A percentile compares a stretch with the other conserved stretches of the same genome.
These are phyloP conservation scores for Eumerus sabulonum DNA, from an alignment of 2,888 invertebrate species.

Conservation along the genomic window DNA sequence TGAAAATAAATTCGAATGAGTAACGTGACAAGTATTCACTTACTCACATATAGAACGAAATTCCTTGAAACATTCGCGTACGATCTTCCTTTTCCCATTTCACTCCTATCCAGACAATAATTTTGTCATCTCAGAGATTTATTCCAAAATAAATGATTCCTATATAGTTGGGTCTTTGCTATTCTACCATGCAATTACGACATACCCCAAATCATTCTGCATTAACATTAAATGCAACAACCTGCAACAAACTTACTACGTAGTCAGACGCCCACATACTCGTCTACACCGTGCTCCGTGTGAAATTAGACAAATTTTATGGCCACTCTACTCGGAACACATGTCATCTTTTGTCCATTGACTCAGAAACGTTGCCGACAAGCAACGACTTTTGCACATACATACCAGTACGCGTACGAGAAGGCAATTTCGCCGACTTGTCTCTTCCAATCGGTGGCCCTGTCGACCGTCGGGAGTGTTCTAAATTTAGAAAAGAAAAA, in stretches of 20 bases:
- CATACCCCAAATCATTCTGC: constrained; percentile 45
- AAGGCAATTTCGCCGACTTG: constrained; percentile 65
- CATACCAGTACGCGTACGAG: no score
- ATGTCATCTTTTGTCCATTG: constrained; percentile 63
- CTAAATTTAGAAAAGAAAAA: constrained; percentile 54
- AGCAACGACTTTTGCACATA: constrained; percentile 40
- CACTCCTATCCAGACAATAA: constrained; percentile 28
- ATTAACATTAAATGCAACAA: constrained; percentile 44
- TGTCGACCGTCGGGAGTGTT: constrained; percentile 37
- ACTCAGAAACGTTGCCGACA: constrained; percentile 48
- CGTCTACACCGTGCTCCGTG: constrained; percentile 28
- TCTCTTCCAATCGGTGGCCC: constrained; percentile 59
- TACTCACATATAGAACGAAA: no score
- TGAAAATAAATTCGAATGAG: constrained; percentile 23
- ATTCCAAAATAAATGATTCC: constrained; percentile 57
- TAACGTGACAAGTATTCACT: no score
- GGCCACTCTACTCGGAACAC: constrained; percentile 57
- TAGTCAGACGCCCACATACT: constrained; percentile 15
- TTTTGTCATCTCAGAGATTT: constrained; percentile 59
- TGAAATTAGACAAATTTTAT: constrained; percentile 61
- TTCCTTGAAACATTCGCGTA: no score
- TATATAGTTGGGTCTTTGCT: no score
- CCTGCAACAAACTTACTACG: background rate
- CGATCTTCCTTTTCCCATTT: constrained; percentile 7
- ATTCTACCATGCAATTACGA: constrained; percentile 42